These are phyloP conservation scores for Eupithecia subumbrata DNA, from an alignment of 2,888 invertebrate species.

Conservation along the genomic window DNA sequence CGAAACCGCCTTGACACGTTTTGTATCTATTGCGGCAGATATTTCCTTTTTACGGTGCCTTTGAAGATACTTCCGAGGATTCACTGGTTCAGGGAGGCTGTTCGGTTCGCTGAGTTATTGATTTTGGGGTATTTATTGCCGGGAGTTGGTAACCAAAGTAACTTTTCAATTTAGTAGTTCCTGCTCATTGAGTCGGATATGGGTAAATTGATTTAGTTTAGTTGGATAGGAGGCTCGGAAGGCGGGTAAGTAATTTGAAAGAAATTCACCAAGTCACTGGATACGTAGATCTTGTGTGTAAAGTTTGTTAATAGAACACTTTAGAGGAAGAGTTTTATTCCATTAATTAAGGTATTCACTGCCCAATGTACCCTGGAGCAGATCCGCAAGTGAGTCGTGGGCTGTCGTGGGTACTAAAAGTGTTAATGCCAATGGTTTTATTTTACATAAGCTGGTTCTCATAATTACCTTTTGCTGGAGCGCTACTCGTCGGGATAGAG, in stretches of 20 bases:
- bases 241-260: conserved; percentile 15
- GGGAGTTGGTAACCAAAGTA: conserved; percentile 34
- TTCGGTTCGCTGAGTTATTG: conserved; percentile 34
- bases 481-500: no score
- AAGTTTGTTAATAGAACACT: neutral
- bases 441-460: no score
- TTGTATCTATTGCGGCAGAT: conserved; percentile 45
- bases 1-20: conserved; percentile 42
- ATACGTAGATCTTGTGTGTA: neutral
- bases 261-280: conserved; percentile 5
- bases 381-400: no score
- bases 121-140: conserved; percentile 36
- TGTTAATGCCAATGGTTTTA: no score
- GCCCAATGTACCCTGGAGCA: no score
- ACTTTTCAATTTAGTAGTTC: conserved; percentile 39
- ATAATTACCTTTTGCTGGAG: no score
- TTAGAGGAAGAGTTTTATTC: neutral
- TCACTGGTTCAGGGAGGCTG: conserved; percentile 26
- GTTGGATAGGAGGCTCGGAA: conserved; percentile 13
- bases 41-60: conserved; percentile 42
- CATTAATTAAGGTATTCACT: no score
- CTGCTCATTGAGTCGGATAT: conserved; percentile 34
- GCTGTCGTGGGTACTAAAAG: no score
- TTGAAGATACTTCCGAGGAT: conserved; percentile 39
- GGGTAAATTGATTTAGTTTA: conserved; percentile 35